Evolutionary conservation across 2,888 invertebrate genomes (phyloP).

Genomic region (Blastobasis adustella): DNA sequence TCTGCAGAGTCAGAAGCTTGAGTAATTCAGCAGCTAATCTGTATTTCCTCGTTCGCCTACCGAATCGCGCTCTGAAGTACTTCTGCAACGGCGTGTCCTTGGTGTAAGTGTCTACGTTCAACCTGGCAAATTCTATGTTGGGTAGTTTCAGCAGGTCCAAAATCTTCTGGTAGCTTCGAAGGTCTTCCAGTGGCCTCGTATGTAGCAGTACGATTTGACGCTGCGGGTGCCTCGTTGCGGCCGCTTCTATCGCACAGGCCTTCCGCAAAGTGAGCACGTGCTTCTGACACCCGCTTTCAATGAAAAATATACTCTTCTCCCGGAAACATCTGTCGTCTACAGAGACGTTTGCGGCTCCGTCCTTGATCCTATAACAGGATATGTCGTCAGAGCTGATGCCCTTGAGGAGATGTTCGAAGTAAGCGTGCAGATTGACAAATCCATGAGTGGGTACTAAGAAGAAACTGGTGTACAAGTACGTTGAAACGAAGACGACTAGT

Average conservation of each 20-base stretch:
- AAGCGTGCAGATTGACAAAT: too few species aligned
- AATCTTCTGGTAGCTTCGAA: not conserved
- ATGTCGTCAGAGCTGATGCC: not conserved
- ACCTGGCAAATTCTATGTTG: not conserved
- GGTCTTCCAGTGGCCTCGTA: not conserved
- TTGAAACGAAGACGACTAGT: too few species aligned
- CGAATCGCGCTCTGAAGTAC: constrained; percentile 4
- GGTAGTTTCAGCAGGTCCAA: too few species aligned
- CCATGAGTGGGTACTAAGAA: too few species aligned
- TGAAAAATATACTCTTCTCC: constrained; percentile 8
- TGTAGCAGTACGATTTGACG: constrained; percentile 4
- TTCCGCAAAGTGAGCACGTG: constrained; percentile 1
- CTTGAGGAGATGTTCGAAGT: not conserved
- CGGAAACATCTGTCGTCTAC: too few species aligned
- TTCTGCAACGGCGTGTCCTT: constrained; percentile 9
- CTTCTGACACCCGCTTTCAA: constrained; percentile 8
- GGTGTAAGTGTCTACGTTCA: constrained; percentile 9
- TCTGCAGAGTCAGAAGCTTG: constrained; percentile 12
- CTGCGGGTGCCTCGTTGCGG: constrained; percentile 5
- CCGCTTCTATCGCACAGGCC: constrained; percentile 15
- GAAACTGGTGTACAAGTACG: too few species aligned
- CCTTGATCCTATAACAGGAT: not conserved
- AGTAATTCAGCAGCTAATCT: constrained; percentile 6
- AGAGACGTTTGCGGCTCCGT: not conserved
- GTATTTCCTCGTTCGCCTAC: not conserved